Evolutionary conservation across 1,140 invertebrate species (phyloP), one percentile per base, ranked within the genome.

Genomic region (Bombus superbus): DNA sequence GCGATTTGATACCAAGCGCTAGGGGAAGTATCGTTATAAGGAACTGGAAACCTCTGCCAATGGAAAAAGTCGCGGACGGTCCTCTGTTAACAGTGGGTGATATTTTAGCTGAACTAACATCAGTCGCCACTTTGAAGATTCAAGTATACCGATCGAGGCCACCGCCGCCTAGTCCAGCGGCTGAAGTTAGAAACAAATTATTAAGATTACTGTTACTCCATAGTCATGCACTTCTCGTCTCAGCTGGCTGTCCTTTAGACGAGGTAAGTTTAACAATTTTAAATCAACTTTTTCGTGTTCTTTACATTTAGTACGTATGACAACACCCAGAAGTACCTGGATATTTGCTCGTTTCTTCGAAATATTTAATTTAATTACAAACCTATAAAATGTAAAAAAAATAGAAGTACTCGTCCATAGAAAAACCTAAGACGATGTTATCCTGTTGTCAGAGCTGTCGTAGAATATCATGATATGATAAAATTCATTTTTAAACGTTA

Each of bases 161-260:
- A 1, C 94, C 95, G 40, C 94, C 95, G 28, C 94, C 95, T 44
- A 97, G 97, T 64, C 96, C 97, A 4, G 95, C 98, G 6, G 96
- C 97, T 72, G 98, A 99, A 93, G 97, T 99, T 91, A 98, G 98
- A 95, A 98, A 99, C 92, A 99, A 99, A 95, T 96, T 99, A 78
- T 96, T 99, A 15, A 97, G 98, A 94, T 96, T 99, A 42, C 95
- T 99, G 1, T 95, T 99, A 78, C 96, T 98, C 71, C 98, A 99
- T 93, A 98, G 98, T 76, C 98, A 98, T 89, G 97, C 97, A 11
- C 95, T 99, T 68, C 96, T 99, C 47, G 95, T 98, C 79, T 98
- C 97, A 72, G 97, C 98, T 75, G 98, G 98, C 85, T 99, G 98
- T 94, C 98, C 98, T 8, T 96, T 99, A 73, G 98, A 99, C 95